Conservation (phyloP, 2,888 invertebrate genomes). For the Eutolmus rufibarbis region DNA sequence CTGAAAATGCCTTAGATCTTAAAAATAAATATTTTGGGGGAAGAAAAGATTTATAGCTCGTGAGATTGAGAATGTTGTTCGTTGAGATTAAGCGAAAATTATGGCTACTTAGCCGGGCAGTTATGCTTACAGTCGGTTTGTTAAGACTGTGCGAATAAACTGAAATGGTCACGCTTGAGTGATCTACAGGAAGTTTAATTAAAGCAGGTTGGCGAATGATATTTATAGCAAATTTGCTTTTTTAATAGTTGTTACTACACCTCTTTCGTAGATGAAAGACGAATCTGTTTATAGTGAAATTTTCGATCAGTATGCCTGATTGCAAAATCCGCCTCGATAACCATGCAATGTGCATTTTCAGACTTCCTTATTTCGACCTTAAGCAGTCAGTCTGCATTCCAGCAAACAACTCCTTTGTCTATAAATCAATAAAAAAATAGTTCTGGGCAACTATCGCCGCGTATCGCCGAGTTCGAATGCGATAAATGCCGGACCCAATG, state of each 20-base stretch:
- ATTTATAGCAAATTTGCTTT: not conserved
- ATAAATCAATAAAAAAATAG: not conserved
- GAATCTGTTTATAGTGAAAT: not conserved
- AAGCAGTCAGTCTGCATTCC: not conserved
- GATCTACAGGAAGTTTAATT: not conserved
- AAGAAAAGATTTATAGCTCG: not conserved
- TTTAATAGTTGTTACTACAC: not conserved
- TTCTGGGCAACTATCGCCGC: not conserved
- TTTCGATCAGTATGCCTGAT: not conserved
- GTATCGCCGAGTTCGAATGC: not conserved
- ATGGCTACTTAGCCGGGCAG: not conserved
- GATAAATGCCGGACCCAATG: not conserved
- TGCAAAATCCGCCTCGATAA: not conserved
- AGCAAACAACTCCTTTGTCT: not conserved
- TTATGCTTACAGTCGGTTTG: not conserved
- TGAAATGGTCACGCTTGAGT: not conserved
- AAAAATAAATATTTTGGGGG: not conserved
- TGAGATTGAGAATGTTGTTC: not conserved
- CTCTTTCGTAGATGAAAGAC: not conserved
- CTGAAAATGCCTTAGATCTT: not conserved
- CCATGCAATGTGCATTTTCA: not conserved
- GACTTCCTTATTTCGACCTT: not conserved
- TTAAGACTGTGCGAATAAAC: not conserved
- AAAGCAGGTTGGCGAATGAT: not conserved
- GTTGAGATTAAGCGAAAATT: not conserved